Conservation (phyloP, 2,113 vertebrate genomes). For the Lethenteron reissneri region DNA sequence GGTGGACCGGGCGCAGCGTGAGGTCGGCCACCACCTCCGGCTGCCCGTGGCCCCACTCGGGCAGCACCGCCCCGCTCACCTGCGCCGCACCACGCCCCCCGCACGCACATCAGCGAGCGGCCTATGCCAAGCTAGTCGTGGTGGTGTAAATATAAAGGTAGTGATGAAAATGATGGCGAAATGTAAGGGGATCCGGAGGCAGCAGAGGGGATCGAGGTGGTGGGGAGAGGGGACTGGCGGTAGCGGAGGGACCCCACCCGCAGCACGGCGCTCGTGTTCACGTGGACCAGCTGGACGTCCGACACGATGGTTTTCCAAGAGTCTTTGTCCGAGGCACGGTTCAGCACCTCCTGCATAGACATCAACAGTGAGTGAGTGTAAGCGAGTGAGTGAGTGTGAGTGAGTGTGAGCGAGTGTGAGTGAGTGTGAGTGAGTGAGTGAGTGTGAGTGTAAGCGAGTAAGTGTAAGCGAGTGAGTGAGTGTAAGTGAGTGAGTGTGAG, state of each 20-base stretch:
- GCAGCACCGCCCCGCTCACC: constrained; percentile 59
- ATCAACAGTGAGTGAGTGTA: constrained; percentile 8
- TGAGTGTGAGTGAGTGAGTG: no score
- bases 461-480: no score
- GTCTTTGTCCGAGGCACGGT: constrained; percentile 43
- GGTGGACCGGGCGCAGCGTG: no score
- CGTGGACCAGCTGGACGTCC: constrained; percentile 57
- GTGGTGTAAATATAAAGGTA: not conserved
- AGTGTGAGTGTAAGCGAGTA: no score
- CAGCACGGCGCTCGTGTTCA: constrained; percentile 70
- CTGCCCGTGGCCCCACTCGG: constrained; percentile 76
- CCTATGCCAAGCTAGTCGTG: not conserved
- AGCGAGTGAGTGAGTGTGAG: not conserved
- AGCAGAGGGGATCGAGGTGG: not conserved
- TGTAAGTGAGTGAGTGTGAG: no score
- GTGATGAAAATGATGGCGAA: not conserved
- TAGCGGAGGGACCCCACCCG: constrained; percentile 28
- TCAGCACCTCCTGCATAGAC: constrained; percentile 49
- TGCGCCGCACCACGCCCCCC: constrained; percentile 13
- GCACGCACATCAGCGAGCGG: not conserved
- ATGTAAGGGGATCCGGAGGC: not conserved
- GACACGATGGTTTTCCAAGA: constrained; percentile 83
- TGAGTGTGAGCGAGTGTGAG: no score
- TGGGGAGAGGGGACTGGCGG: not conserved
- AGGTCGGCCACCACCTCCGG: constrained; percentile 65